Percentiles rank a stretch among this genome's conserved stretches.
These are phyloP conservation scores for Sitta europaea DNA, from an alignment of 2,113 vertebrate genomes.

Conservation along the genomic window DNA sequence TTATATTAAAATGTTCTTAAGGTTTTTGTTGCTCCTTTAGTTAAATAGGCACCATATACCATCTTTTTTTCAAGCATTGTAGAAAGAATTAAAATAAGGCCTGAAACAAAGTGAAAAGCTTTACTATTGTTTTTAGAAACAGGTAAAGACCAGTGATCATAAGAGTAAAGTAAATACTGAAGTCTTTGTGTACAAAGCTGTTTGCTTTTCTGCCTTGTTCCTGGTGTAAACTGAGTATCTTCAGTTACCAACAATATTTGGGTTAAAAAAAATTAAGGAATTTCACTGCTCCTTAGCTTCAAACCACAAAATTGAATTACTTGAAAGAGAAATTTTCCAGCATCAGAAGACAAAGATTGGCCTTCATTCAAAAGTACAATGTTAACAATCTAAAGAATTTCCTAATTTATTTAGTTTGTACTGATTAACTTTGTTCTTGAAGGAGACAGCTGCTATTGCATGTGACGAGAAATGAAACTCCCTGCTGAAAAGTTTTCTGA, in stretches of 20 bases:
- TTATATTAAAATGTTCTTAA: constrained; percentile 11
- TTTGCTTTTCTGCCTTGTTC: not conserved
- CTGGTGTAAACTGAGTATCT: not conserved
- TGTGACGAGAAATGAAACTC: not conserved
- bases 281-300: not conserved
- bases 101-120: not conserved
- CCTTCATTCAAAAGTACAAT: not conserved
- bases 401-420: constrained; percentile 1
- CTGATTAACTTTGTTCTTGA: not conserved
- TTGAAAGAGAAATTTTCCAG: not conserved
- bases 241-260: not conserved
- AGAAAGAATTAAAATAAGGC: not conserved
- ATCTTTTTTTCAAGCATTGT: not conserved
- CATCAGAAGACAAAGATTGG: not conserved
- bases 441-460: constrained; percentile 4
- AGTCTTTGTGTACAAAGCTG: not conserved
- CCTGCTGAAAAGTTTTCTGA: constrained; percentile 3
- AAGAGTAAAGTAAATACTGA: not conserved
- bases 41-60: not conserved
- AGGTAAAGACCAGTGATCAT: not conserved
- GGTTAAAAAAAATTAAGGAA: not conserved
- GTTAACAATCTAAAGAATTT: not conserved
- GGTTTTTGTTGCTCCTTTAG: not conserved
- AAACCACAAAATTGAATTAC: not conserved
- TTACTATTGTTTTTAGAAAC: not conserved